These are phyloP conservation scores for Meliscaeva auricollis DNA, from an alignment of 2,888 invertebrate genomes.

Conservation along the genomic window DNA sequence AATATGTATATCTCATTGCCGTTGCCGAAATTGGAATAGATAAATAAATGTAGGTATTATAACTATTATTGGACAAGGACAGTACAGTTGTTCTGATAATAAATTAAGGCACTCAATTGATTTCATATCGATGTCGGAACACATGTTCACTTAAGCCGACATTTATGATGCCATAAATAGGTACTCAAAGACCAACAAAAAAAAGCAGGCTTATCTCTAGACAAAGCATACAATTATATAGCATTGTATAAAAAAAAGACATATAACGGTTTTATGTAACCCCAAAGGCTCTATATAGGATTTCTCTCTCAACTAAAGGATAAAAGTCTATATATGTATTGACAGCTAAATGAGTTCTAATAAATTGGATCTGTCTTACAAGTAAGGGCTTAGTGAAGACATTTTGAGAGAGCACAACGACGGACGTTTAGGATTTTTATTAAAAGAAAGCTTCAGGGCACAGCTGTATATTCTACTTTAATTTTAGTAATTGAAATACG, in stretches of 20 bases:
- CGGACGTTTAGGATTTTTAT: too few relatives aligned
- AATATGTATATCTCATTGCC: not conserved
- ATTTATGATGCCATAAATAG: conserved; percentile 37
- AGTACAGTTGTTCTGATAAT: conserved; percentile 33
- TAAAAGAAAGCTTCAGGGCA: too few relatives aligned
- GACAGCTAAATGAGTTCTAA: not conserved
- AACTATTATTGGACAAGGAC: conserved; percentile 11
- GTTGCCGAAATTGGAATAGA: conserved; percentile 25
- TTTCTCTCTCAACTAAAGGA: not conserved
- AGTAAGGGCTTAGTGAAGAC: not conserved
- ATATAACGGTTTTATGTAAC: not conserved
- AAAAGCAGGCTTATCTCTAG: conserved; percentile 8
- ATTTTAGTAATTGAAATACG: too few relatives aligned
- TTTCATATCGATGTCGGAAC: conserved; percentile 41
- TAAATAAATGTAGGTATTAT: conserved; percentile 18
- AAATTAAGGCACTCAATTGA: conserved; percentile 49
- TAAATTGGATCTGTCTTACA: not conserved
- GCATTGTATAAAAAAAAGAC: not conserved
- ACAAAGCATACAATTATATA: not conserved
- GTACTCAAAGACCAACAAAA: not conserved
- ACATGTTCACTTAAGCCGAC: conserved; percentile 34
- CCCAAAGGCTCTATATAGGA: not conserved
- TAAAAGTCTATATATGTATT: not conserved
- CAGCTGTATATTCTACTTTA: too few relatives aligned
- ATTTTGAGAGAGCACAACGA: too few relatives aligned